Base-by-base conservation (phyloP, 1,140 invertebrate species). In the Pemphigus obesinymphae region DNA sequence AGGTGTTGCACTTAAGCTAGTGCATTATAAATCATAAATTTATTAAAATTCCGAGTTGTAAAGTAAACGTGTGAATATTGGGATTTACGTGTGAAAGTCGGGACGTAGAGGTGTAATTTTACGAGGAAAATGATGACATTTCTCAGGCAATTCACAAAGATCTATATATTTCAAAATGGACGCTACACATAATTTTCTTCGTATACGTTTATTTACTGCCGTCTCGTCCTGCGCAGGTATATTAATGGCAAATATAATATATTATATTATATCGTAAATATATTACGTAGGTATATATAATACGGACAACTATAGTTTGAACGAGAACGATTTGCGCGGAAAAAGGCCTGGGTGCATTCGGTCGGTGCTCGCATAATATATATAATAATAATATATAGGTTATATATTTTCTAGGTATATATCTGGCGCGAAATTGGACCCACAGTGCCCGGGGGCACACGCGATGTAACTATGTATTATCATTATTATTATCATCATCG, bases 371-470 rank as follows among this genome's bases (percentile, higher is more conserved):
- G 31, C 8, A 37, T 20, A 50, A 48, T 15, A 10, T 13, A 48
- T 48, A 15, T 48, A 40, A n/a, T n/a, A n/a, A n/a, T n/a, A n/a
- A n/a, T 31, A 29, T 61, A 31, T 34, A 34, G 6, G 17, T 34
- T 66, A 37, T 37, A n/a, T 66, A 63, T 66, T 10, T 37, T n/a
- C n/a, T n/a, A n/a, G 10, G 7, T 13, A 2, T 26, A 26, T 70
- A 70, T n/a, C 68, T 70, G 40, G 37, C 68, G 68, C 68, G 23
- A 70, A 45, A 70, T 70, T 45, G 23, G 68, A 45, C 68, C n/a
- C 23, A 17, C 23, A 5, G 66, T n/a, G 66, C 37, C 63, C 6
- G 15, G 37, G 37, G 68, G 68, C 68, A 70, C 40, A 43, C 23
- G 40, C 23, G 23, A 45, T 29, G 68, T 26, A 45, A 29, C 68